Evolutionary conservation across 2,113 vertebrate species (phyloP).

Genomic region (Gadus macrocephalus): DNA sequence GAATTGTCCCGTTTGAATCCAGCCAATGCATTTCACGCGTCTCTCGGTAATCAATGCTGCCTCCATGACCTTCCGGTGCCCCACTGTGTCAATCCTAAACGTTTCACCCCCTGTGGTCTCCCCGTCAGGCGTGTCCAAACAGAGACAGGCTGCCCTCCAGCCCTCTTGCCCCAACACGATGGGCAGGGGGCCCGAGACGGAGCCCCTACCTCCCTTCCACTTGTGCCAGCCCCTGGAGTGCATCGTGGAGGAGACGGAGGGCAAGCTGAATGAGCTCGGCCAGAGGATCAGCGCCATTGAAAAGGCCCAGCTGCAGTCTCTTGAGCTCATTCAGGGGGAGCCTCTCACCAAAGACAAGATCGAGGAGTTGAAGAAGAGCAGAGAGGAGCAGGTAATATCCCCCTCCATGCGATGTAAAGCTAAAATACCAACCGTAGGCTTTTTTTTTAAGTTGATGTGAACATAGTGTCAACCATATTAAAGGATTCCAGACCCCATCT

Average conservation of each 20-base stretch:
- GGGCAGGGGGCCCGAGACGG: constrained; percentile 76
- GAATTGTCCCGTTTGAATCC: neutral
- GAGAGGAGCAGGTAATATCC: constrained; percentile 86
- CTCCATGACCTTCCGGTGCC: too few relatives aligned
- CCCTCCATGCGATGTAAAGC: neutral
- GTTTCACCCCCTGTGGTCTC: neutral
- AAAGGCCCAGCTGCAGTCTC: constrained; percentile 96
- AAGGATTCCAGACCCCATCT: too few relatives aligned
- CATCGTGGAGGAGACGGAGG: constrained; percentile 99
- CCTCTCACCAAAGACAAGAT: constrained; percentile 99
- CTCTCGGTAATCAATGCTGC: too few relatives aligned
- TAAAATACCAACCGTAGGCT: too few relatives aligned
- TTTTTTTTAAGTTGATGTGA: too few relatives aligned
- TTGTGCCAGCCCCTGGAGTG: constrained; percentile 97
- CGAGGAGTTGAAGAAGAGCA: constrained; percentile 98
- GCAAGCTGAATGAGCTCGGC: constrained; percentile 98
- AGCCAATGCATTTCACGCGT: neutral
- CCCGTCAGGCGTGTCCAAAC: constrained; percentile 87
- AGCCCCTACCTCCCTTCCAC: constrained; percentile 93
- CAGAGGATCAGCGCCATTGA: constrained; percentile 99
- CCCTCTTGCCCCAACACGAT: constrained; percentile 65
- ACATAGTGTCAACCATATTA: too few relatives aligned
- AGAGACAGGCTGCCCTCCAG: constrained; percentile 92
- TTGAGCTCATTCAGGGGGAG: constrained; percentile 99
- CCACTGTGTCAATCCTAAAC: neutral